Evolutionary conservation across 2,888 invertebrate genomes (phyloP).

Genomic region (Margaritifera margaritifera): DNA sequence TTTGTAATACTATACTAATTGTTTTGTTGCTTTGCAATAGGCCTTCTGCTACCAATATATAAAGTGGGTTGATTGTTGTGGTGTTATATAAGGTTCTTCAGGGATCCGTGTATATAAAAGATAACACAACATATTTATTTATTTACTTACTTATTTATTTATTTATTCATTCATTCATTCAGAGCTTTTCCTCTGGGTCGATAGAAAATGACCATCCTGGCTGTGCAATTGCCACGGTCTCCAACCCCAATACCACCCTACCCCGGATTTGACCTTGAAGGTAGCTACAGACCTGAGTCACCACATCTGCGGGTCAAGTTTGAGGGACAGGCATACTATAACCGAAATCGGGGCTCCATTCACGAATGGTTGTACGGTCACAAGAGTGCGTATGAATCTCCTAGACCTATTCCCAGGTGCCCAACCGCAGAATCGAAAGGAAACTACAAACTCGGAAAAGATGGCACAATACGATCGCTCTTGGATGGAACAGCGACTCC

Average conservation of each 20-base stretch:
- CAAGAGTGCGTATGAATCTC: slow-evolving; percentile 23
- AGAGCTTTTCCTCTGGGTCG: too few relatives aligned
- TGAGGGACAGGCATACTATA: slow-evolving; percentile 42
- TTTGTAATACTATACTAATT: too few relatives aligned
- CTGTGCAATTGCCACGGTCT: slow-evolving; percentile 7
- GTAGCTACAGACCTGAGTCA: slow-evolving; percentile 24
- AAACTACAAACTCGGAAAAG: slow-evolving; percentile 49
- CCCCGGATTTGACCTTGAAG: slow-evolving; percentile 43
- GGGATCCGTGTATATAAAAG: too few relatives aligned
- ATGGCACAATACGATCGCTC: slow-evolving; percentile 46
- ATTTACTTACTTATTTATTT: too few relatives aligned
- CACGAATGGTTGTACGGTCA: slow-evolving; percentile 42
- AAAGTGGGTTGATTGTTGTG: too few relatives aligned
- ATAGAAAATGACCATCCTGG: too few relatives aligned
- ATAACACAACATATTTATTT: too few relatives aligned
- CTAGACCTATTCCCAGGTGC: slow-evolving; percentile 47
- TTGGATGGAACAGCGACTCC: slow-evolving; percentile 51
- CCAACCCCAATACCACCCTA: slow-evolving; percentile 38
- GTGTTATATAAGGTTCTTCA: too few relatives aligned
- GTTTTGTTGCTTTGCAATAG: too few relatives aligned
- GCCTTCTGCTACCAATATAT: too few relatives aligned
- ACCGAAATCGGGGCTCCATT: slow-evolving; percentile 46
- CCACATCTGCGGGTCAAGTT: slow-evolving; percentile 50
- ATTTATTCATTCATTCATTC: too few relatives aligned
- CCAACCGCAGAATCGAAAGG: slow-evolving; percentile 43